These are phyloP conservation scores for Phalanger gymnotis DNA, from an alignment of 2,797 vertebrate genomes.

Conservation along the genomic window DNA sequence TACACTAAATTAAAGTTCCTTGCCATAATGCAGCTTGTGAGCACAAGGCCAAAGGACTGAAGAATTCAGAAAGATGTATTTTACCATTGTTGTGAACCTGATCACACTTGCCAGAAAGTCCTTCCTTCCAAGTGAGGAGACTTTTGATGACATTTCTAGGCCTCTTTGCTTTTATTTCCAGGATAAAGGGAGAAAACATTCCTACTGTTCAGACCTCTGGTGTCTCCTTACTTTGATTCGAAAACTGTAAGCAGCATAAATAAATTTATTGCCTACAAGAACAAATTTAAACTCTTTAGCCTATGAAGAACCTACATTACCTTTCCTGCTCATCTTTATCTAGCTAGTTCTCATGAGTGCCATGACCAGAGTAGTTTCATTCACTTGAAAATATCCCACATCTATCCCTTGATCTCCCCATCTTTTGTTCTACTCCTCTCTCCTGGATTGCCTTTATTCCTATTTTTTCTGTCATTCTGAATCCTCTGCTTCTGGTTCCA, in stretches of 20 bases:
- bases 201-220: not conserved
- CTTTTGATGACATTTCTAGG: not conserved
- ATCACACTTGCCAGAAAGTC: not conserved
- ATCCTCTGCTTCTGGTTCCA: not conserved
- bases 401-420: not conserved
- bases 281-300: too few relatives aligned
- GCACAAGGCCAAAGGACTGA: slow-evolving; percentile 7
- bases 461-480: not conserved
- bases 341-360: not conserved
- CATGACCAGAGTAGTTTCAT: not conserved
- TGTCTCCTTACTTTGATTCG: not conserved
- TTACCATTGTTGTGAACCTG: slow-evolving; percentile 7
- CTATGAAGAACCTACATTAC: not conserved
- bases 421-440: not conserved
- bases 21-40: not conserved
- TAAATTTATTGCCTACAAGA: not conserved
- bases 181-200: not conserved
- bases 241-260: not conserved
- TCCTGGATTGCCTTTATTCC: not conserved
- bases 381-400: not conserved
- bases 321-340: not conserved
- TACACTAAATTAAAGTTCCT: not conserved
- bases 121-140: too few relatives aligned
- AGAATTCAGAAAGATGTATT: slow-evolving; percentile 31
- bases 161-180: not conserved